These are phyloP conservation scores for Morelia viridis DNA, from an alignment of 2,797 vertebrate genomes.

Conservation along the genomic window DNA sequence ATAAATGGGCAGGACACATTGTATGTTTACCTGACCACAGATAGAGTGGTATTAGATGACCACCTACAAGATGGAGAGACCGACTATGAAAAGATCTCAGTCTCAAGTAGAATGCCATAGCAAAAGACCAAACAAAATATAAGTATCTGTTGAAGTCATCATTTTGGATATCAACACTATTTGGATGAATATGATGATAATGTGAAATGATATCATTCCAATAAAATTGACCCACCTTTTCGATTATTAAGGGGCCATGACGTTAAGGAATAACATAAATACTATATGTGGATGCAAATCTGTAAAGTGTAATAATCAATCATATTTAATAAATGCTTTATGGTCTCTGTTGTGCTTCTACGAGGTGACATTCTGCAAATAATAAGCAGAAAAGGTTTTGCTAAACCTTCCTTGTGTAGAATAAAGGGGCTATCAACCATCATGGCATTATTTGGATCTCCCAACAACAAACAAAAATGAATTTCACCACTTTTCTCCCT, in stretches of 20 bases:
- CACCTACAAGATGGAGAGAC: too few relatives aligned
- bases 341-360: background rate
- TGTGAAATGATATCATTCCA: background rate
- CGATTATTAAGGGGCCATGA: background rate
- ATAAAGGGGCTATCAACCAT: background rate
- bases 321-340: conserved; percentile 19
- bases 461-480: background rate
- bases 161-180: too few relatives aligned
- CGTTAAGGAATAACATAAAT: background rate
- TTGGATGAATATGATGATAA: too few relatives aligned
- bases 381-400: background rate
- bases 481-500: background rate
- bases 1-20: too few relatives aligned
- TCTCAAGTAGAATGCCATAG: too few relatives aligned
- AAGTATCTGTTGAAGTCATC: too few relatives aligned
- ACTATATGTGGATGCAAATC: background rate
- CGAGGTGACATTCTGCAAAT: background rate
- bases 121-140: too few relatives aligned
- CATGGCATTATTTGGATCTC: background rate
- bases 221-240: background rate
- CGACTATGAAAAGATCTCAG: too few relatives aligned
- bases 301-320: conserved; percentile 19
- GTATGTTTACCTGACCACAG: too few relatives aligned
- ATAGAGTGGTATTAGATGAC: too few relatives aligned
- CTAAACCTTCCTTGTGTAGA: background rate